phyloP scores from a whole-genome alignment of 2,113 vertebrate species.

The Eleginops maclovinus region DNA sequence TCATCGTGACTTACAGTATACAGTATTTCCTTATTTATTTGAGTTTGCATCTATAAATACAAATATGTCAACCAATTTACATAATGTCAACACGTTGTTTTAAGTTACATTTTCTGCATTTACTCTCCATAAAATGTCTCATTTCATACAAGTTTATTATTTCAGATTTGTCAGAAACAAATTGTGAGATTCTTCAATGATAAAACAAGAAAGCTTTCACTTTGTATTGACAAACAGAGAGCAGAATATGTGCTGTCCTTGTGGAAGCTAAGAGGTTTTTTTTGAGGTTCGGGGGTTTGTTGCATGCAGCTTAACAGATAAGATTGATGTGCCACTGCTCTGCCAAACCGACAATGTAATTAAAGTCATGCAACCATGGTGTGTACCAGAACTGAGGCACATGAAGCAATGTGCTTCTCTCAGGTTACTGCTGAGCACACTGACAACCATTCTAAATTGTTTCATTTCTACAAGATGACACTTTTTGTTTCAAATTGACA shows the following conservation, averaged over 20 bases:
- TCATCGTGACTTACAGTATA: neutral
- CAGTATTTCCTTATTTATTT: neutral
- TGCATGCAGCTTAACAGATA: slow-evolving; percentile 68
- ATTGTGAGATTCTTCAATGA: slow-evolving; percentile 15
- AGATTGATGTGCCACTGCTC: slow-evolving; percentile 71
- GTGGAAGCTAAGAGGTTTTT: slow-evolving; percentile 48
- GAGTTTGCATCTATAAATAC: too few species aligned
- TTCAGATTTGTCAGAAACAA: neutral
- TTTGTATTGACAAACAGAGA: neutral
- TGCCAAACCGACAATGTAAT: slow-evolving; percentile 73
- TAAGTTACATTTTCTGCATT: neutral
- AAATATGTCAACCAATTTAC: slow-evolving; percentile 3
- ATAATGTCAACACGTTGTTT: neutral
- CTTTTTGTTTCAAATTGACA: neutral
- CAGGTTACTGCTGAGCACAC: neutral
- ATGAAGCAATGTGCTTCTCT: slow-evolving; percentile 34
- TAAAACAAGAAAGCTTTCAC: slow-evolving; percentile 10
- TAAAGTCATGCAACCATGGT: slow-evolving; percentile 72
- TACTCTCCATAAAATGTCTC: neutral
- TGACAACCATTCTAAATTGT: slow-evolving; percentile 20
- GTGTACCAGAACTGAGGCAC: slow-evolving; percentile 41
- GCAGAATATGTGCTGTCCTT: slow-evolving; percentile 16
- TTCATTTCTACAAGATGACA: slow-evolving; percentile 9
- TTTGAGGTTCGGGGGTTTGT: slow-evolving; percentile 47
- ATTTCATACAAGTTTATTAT: neutral